A percentile compares a stretch with the other conserved stretches of the same genome.
Evolutionary conservation across 2,797 vertebrate genomes (phyloP).

Genomic region (Poeciliopsis presidionis): DNA sequence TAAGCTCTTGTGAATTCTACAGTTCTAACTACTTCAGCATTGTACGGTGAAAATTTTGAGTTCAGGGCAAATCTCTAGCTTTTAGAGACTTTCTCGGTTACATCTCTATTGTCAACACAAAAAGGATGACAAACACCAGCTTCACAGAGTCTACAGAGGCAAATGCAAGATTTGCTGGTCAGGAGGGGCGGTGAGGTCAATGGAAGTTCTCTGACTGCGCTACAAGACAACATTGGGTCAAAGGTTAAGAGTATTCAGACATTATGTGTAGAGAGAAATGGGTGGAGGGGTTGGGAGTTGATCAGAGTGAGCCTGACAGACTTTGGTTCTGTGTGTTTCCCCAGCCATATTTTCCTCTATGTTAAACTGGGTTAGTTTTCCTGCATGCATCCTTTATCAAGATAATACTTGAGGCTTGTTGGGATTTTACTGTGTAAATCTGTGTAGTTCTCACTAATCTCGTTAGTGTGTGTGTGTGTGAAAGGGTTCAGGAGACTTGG

Average conservation of each 20-base stretch:
- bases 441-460: conserved; percentile 69
- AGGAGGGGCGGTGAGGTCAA: conserved; percentile 12
- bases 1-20: conserved; percentile 6
- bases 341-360: conserved; percentile 61
- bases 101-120: conserved; percentile 59
- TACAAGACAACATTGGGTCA: conserved; percentile 34
- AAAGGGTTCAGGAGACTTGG: not conserved
- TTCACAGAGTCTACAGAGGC: conserved; percentile 50
- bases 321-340: conserved; percentile 17
- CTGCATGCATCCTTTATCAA: conserved; percentile 68
- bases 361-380: conserved; percentile 75
- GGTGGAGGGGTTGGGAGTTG: not conserved
- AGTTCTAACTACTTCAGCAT: conserved; percentile 27
- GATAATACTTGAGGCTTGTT: conserved; percentile 67
- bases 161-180: conserved; percentile 35
- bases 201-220: conserved; percentile 31
- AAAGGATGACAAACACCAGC: conserved; percentile 64
- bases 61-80: conserved; percentile 54
- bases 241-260: conserved; percentile 37
- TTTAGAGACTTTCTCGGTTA: conserved; percentile 56
- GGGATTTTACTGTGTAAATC: conserved; percentile 72
- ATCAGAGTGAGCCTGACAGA: not conserved
- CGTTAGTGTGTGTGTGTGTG: conserved; percentile 18
- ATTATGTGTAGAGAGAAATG: not conserved
- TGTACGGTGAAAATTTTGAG: conserved; percentile 19